Evolutionary conservation across 2,113 vertebrate species (phyloP).

Genomic region (Syrmaticus mikado): DNA sequence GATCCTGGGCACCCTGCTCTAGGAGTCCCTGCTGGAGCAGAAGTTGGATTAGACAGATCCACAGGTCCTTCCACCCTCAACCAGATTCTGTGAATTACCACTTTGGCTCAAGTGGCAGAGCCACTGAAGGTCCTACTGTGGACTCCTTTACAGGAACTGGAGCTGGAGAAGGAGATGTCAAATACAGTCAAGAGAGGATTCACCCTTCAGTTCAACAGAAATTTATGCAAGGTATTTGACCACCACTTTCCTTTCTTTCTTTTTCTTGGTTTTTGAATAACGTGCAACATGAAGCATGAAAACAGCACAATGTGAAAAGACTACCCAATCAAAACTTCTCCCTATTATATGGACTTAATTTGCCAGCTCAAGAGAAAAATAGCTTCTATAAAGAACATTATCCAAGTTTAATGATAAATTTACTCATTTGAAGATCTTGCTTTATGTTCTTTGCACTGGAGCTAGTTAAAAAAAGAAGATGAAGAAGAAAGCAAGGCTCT

Average conservation of each 20-base stretch:
- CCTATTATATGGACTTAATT: neutral
- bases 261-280: neutral
- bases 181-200: neutral
- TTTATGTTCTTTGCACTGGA: constrained; percentile 7
- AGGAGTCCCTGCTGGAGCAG: neutral
- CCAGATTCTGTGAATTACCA: neutral
- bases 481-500: constrained; percentile 21
- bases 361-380: neutral
- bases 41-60: neutral
- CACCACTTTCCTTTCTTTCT: neutral
- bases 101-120: neutral
- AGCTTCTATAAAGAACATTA: neutral
- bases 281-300: neutral
- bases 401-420: neutral
- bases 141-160: neutral
- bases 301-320: neutral
- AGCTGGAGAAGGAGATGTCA: neutral
- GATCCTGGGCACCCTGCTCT: neutral
- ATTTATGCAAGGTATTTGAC: neutral
- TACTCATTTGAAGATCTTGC: neutral
- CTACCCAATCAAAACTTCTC: neutral
- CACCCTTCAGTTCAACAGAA: neutral
- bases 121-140: neutral
- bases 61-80: neutral
- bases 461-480: neutral